These are phyloP conservation scores for Coilia nasus DNA, from an alignment of 2,797 vertebrate species.

Conservation along the genomic window DNA sequence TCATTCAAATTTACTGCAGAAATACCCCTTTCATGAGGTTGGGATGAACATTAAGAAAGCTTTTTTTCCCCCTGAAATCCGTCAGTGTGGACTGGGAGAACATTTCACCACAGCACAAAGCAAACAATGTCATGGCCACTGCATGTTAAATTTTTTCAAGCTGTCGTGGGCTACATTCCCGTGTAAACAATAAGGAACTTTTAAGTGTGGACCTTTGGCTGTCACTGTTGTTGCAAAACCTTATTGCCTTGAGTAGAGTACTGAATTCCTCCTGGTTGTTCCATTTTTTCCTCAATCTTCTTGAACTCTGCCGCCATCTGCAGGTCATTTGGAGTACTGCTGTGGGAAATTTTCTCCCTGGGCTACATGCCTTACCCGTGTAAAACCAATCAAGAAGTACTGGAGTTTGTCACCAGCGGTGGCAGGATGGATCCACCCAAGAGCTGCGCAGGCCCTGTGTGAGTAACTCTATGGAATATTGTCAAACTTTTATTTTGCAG, in stretches of 20 bases:
- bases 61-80: neutral
- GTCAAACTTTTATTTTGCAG: neutral
- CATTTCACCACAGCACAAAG: neutral
- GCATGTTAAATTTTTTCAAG: slow-evolving; percentile 20
- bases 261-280: neutral
- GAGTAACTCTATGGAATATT: slow-evolving; percentile 62
- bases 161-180: slow-evolving; percentile 2
- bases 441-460: slow-evolving; percentile 91
- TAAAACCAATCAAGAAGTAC: slow-evolving; percentile 91
- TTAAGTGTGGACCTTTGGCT: neutral
- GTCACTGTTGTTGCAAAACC: neutral
- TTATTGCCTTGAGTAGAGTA: neutral
- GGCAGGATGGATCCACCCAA: slow-evolving; percentile 91
- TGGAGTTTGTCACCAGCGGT: slow-evolving; percentile 89
- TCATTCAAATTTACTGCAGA: slow-evolving; percentile 2
- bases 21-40: slow-evolving; percentile 18
- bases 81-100: neutral
- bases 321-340: slow-evolving; percentile 95
- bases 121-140: slow-evolving; percentile 17
- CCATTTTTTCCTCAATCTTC: neutral
- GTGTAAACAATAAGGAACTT: neutral
- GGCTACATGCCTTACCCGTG: slow-evolving; percentile 94
- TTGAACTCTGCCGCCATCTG: slow-evolving; percentile 62
- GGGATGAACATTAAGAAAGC: neutral
- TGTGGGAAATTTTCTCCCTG: slow-evolving; percentile 95